Conservation (phyloP, 2,888 invertebrate genomes). For the Leucania comma region DNA sequence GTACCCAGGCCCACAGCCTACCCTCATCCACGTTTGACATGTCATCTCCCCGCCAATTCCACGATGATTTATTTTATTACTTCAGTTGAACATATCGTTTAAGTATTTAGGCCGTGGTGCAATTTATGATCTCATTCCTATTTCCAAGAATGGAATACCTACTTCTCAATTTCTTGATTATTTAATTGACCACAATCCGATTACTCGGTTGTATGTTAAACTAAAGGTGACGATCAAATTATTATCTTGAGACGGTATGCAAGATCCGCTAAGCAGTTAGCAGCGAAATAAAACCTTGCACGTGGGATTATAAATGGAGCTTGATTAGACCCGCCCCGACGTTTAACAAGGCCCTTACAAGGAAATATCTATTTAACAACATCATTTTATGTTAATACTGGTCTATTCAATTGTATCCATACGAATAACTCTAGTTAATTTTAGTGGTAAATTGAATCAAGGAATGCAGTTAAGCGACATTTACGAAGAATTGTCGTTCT, state of each 20-base stretch:
- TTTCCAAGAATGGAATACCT: constrained; percentile 47
- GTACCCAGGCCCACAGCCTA: constrained; percentile 48
- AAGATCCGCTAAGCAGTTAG: constrained; percentile 26
- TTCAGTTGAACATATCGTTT: constrained; percentile 49
- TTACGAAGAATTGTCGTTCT: constrained; percentile 26
- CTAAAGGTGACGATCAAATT: constrained; percentile 18
- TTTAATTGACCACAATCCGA: constrained; percentile 15
- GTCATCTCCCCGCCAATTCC: constrained; percentile 67
- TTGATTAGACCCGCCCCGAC: constrained; percentile 45
- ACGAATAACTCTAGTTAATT: constrained; percentile 49
- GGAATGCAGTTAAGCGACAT: constrained; percentile 37
- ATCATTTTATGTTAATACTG: constrained; percentile 66
- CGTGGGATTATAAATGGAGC: constrained; percentile 49
- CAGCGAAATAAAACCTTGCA: constrained; percentile 43
- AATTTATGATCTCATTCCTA: constrained; percentile 51
- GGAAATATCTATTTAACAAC: constrained; percentile 62
- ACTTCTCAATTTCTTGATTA: constrained; percentile 38
- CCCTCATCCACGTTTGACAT: constrained; percentile 72
- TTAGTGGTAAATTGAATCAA: constrained; percentile 44
- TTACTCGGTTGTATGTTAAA: constrained; percentile 7
- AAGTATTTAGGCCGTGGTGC: constrained; percentile 50
- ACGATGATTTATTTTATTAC: constrained; percentile 68
- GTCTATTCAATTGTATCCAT: constrained; percentile 61
- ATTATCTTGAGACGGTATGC: constrained; percentile 18
- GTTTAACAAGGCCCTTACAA: constrained; percentile 57